Evolutionary conservation across 2,113 vertebrate species (phyloP).

Genomic region (Albula goreensis): DNA sequence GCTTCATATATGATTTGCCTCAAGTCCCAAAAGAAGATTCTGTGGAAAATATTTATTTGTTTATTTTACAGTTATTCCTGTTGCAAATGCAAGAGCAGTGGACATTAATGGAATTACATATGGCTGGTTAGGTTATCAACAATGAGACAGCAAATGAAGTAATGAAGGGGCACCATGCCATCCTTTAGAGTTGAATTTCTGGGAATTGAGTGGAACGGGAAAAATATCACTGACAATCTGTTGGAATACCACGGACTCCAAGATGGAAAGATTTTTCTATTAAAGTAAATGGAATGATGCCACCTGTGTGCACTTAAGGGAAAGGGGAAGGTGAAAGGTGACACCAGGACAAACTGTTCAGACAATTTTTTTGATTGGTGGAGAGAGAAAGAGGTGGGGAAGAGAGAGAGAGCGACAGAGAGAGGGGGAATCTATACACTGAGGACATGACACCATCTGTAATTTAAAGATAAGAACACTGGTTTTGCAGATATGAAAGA

Average conservation of each 20-base stretch:
- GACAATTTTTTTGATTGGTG: background rate
- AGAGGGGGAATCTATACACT: background rate
- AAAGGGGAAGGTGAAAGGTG: background rate
- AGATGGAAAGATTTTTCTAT: background rate
- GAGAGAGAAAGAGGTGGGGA: background rate
- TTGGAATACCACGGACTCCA: background rate
- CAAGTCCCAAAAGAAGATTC: background rate
- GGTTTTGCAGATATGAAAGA: background rate
- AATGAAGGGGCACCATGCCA: background rate
- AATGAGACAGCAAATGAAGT: constrained; percentile 20
- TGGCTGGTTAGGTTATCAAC: background rate
- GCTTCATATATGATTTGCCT: background rate
- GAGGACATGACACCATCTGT: background rate
- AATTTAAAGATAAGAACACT: background rate
- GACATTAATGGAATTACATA: background rate
- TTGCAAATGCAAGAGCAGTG: background rate
- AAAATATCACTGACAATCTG: background rate
- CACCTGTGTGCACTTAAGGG: background rate
- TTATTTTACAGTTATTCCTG: background rate
- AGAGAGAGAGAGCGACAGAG: background rate
- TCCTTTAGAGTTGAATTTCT: background rate
- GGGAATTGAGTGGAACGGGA: background rate
- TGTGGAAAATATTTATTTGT: constrained; percentile 18
- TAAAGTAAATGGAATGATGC: background rate
- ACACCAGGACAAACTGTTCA: constrained; percentile 4